Evolutionary conservation across 1,140 invertebrate species (phyloP), one percentile per base, ranked within the genome.

Genomic region (Drosophila santomea): DNA sequence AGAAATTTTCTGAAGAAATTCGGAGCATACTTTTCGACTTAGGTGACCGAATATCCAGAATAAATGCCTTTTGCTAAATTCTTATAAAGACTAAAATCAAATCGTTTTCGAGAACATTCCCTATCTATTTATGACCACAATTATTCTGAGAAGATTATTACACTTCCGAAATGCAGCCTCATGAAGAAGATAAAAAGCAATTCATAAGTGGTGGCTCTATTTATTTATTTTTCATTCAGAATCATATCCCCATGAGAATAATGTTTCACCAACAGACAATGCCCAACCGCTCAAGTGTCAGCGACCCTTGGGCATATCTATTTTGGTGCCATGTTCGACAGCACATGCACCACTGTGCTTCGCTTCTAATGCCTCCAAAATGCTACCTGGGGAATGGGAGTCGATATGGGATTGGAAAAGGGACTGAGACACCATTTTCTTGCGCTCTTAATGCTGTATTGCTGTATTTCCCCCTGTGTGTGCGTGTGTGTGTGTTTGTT

Each of bases 361-460:
- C 61, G 51, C 63, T 52, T 60, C 84, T 88, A 84, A 88, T 84
- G 88, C 72, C 55, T 74, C 69, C 77, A 68, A 78, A 80, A 89
- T 80, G 68, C 58, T 88, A 88, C 84, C 84, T 88, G 84, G 52
- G 52, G 59, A 63, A 14, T 44, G 56, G 61, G 61, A 25, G 35
- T 64, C 41, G 20, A 47, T 28, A 11, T 44, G 56, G 56, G 32
- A 61, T 44, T 61, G 61, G 47, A 47, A 36, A 43, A 12, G 58
- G 23, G 58, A 51, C 72, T 50, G 61, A 78, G 84, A 84, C 80
- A 88, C 84, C 84, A 89, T 88, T 88, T 88, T 89, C 73, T 89
- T 84, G 28, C 28, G 39, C 62, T 62, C 20, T 52, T 78, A 32
- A 50, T 58, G 51, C 58, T 52, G 55, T 78, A 25, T 54, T 63